Base-by-base conservation (phyloP, 2,797 vertebrate genomes). In the Rhinoraja longicauda region DNA sequence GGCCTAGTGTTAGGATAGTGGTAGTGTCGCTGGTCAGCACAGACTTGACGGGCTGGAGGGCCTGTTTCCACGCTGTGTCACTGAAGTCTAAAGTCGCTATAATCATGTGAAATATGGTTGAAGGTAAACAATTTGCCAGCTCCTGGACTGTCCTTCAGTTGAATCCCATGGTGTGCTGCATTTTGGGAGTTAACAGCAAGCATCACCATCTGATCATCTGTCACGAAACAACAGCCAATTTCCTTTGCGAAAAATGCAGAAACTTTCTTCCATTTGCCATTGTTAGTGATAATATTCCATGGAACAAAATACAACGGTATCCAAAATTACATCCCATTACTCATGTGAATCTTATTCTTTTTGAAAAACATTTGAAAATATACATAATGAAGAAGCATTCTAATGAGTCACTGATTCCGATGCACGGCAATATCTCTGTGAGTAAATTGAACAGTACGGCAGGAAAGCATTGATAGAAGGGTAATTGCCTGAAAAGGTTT, bases 401-500 rank as follows among this genome's bases (percentile, higher is more conserved):
- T 86, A 62, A 91, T 72, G 36, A 91, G 8, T 72, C 88, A 91
- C 72, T 72, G 39, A 91, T 72, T 91, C 19, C 26, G 67, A 10
- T 72, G 64, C 32, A 91, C 67, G 45, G 13, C 39, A 39, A 70
- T 45, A 72, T 21, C 12, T 45, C 36, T 91, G 67, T 72, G 88
- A 72, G 91, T 72, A 91, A 91, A 72, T 88, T 91, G 72, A 91
- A 10, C 32, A 72, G 32, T 72, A 24, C 62, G 70, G 32, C 88
- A 91, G 88, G 67, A 91, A 91, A 91, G n/a, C 9, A 1, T 9
- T 13, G 19, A 45, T 2, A 91, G 39, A 91, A 91, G 64, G 64
- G 67, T 72, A 91, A 91, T 72, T 91, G 67, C 36, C 88, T 91
- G 67, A 72, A 91, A 45, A 91, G 67, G 64, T 72, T 91, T 91